These are phyloP conservation scores for Brachyptera risi DNA, from an alignment of 2,888 invertebrate genomes.

Conservation along the genomic window DNA sequence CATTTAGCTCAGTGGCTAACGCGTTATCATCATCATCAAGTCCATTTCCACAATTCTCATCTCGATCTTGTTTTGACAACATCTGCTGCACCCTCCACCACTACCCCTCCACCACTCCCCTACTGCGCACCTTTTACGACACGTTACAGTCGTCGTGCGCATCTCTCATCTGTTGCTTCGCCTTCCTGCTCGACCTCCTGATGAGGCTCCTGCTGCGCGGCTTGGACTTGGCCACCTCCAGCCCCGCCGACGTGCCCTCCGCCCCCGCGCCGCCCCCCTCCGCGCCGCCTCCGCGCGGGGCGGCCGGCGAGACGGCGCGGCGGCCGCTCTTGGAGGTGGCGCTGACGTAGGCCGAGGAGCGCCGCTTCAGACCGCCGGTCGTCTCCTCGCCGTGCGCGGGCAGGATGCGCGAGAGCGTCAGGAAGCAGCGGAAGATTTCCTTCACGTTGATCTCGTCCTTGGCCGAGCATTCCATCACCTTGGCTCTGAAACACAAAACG, in stretches of 20 bases:
- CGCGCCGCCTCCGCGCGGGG: conserved; percentile 37
- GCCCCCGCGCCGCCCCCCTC: conserved; percentile 42
- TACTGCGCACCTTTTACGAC: conserved; percentile 57
- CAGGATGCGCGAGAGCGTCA: conserved; percentile 69
- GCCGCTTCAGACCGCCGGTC: conserved; percentile 59
- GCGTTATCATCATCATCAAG: no score
- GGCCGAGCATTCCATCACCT: conserved; percentile 73
- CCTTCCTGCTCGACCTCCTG: conserved; percentile 71
- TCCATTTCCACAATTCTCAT: no score
- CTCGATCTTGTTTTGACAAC: no score
- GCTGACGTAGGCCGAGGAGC: conserved; percentile 66
- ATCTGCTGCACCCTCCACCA: no score
- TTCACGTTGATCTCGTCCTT: conserved; percentile 74
- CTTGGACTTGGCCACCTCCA: conserved; percentile 51
- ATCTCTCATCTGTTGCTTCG: conserved; percentile 72
- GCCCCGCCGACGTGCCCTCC: conserved; percentile 39
- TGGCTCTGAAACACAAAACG: conserved; percentile 55
- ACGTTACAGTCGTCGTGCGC: conserved; percentile 69
- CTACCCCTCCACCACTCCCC: no score
- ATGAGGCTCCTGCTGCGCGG: conserved; percentile 71
- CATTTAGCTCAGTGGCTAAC: no score
- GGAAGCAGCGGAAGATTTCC: conserved; percentile 75
- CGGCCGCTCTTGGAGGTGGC: conserved; percentile 34
- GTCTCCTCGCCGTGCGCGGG: conserved; percentile 56
- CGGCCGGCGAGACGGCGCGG: conserved; percentile 40